Percentiles rank a stretch among this genome's conserved stretches.
Evolutionary conservation across 2,797 vertebrate species (phyloP).

Genomic region (Lateolabrax maculatus): DNA sequence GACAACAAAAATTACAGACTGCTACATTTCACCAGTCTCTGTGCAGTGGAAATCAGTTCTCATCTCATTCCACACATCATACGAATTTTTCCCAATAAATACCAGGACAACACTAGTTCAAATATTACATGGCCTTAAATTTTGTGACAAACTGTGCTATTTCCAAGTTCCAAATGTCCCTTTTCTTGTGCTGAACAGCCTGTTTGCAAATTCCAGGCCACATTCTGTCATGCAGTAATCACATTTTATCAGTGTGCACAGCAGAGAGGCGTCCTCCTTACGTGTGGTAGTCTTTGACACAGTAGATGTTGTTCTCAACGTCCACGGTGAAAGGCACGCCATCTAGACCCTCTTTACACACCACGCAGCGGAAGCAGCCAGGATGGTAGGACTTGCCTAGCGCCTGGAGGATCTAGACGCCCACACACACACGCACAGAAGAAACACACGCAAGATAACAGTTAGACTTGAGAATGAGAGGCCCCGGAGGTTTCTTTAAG

Average conservation of each 20-base stretch:
- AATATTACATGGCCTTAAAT: too few relatives aligned
- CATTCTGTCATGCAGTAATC: background rate
- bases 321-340: slow-evolving; percentile 99
- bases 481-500: slow-evolving; percentile 4
- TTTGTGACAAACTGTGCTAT: background rate
- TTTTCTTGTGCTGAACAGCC: slow-evolving; percentile 2
- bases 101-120: background rate
- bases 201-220: slow-evolving; percentile 3
- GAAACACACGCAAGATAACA: slow-evolving; percentile 20
- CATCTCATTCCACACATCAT: background rate
- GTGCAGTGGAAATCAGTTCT: background rate
- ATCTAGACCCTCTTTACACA: slow-evolving; percentile 97
- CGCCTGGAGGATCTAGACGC: slow-evolving; percentile 94
- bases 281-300: slow-evolving; percentile 99
- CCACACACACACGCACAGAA: slow-evolving; percentile 47
- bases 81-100: background rate
- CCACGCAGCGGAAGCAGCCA: slow-evolving; percentile 97
- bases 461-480: slow-evolving; percentile 14
- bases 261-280: slow-evolving; percentile 80
- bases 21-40: background rate
- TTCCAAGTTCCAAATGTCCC: background rate
- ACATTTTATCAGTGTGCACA: background rate
- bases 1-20: slow-evolving; percentile 15
- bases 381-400: slow-evolving; percentile 98
- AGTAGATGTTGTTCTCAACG: slow-evolving; percentile 98